phyloP scores from a whole-genome alignment of 1,140 invertebrate species.

The Brachionus manjavacas region DNA sequence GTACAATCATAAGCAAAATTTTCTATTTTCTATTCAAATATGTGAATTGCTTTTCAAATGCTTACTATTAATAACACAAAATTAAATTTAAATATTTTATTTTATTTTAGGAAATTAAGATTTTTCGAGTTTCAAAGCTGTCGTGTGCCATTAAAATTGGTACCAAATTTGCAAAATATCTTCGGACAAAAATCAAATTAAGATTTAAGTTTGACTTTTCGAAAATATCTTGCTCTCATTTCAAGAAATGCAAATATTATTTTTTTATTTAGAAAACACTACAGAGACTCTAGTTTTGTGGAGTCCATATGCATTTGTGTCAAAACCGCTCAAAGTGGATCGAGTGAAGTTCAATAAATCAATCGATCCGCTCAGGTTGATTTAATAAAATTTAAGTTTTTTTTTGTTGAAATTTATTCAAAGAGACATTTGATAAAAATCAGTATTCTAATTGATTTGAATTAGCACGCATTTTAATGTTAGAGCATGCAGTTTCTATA shows the following conservation, averaged over 20 bases:
- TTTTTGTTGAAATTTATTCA: not conserved
- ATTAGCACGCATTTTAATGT: not conserved
- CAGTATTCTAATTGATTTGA: constrained; percentile 5
- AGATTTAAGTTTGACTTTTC: constrained; percentile 10
- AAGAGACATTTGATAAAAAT: not conserved
- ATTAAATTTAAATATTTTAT: not conserved
- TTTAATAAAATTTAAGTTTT: not conserved
- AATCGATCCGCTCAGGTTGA: constrained; percentile 4
- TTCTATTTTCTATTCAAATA: not conserved
- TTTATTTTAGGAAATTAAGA: not conserved
- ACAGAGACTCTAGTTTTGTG: not conserved
- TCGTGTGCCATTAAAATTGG: not conserved
- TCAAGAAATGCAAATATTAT: constrained; percentile 11
- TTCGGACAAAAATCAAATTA: constrained; percentile 21
- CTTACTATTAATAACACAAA: not conserved
- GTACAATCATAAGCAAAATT: not conserved
- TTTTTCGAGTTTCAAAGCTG: not conserved
- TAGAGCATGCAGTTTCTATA: not conserved
- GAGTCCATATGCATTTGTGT: not conserved
- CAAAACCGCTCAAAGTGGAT: not conserved
- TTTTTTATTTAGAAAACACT: not conserved
- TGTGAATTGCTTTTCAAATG: not conserved
- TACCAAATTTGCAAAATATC: not conserved
- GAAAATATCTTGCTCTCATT: not conserved
- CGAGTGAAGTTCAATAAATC: not conserved